phyloP scores from a whole-genome alignment of 1,140 invertebrate genomes.

The Tetragonula clypearis region DNA sequence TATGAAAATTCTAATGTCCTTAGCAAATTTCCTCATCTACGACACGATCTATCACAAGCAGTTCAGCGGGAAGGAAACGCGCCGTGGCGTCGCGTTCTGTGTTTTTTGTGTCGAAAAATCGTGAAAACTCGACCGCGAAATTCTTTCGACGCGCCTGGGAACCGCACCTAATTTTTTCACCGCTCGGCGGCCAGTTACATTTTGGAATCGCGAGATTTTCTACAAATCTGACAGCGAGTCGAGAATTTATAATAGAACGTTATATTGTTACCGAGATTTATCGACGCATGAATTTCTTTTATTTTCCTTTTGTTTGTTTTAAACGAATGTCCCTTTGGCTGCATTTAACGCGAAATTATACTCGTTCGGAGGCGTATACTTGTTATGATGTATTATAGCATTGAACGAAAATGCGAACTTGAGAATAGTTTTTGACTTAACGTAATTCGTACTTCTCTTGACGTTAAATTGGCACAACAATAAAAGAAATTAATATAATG shows the following conservation, averaged over 20 bases:
- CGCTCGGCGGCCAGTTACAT: background rate
- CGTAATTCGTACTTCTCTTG: no score
- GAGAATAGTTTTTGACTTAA: no score
- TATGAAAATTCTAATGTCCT: background rate
- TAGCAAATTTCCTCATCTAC: background rate
- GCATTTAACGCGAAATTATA: background rate
- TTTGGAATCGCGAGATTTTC: slow-evolving; percentile 19
- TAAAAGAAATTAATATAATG: no score
- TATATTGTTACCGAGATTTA: slow-evolving; percentile 19
- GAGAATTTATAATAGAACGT: slow-evolving; percentile 21
- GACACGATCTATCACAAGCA: slow-evolving; percentile 27
- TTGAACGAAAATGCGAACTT: background rate
- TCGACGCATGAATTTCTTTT: background rate
- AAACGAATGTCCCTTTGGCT: background rate
- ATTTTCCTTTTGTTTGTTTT: background rate
- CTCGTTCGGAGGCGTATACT: background rate
- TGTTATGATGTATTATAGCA: background rate
- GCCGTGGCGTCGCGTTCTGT: no score
- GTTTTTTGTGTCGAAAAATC: background rate
- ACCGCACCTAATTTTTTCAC: slow-evolving; percentile 4
- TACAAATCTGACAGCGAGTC: slow-evolving; percentile 20
- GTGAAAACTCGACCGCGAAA: background rate
- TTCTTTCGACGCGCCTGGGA: background rate
- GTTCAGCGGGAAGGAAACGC: slow-evolving; percentile 10
- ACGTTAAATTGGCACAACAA: no score